Conservation (phyloP, 2,113 vertebrate genomes). For the Tyrannus savana region DNA sequence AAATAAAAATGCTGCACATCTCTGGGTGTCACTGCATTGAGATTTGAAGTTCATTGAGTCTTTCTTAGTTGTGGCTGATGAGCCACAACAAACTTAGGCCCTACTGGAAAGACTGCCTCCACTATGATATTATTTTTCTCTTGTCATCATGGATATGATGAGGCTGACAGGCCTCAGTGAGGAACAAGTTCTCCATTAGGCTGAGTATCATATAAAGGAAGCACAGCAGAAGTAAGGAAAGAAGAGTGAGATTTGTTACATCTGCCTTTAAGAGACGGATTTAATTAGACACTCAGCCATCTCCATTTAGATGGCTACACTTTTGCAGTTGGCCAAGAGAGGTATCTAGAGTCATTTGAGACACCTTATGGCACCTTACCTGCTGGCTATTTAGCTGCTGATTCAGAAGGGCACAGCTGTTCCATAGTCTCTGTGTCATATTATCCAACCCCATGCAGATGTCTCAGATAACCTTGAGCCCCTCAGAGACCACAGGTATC, state of each 20-base stretch:
- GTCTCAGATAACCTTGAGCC: not conserved
- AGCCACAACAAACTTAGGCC: not conserved
- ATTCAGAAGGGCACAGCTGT: not conserved
- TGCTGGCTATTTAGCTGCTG: not conserved
- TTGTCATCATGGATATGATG: not conserved
- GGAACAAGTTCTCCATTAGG: not conserved
- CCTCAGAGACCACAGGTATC: not conserved
- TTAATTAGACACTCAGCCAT: not conserved
- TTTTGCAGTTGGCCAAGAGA: not conserved
- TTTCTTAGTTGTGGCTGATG: not conserved
- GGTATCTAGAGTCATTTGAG: not conserved
- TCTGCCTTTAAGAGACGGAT: not conserved
- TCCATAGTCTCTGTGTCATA: not conserved
- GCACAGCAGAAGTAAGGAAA: not conserved
- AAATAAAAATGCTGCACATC: not conserved
- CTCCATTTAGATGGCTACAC: not conserved
- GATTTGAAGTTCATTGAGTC: not conserved
- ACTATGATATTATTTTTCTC: not conserved
- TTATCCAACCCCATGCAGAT: not conserved
- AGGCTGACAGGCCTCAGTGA: not conserved
- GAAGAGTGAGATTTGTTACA: not conserved
- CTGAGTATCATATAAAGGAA: not conserved
- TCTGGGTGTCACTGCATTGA: not conserved
- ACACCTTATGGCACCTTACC: not conserved
- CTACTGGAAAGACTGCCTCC: not conserved